A percentile compares a stretch with the other conserved stretches of the same genome.
phyloP scores from a whole-genome alignment of 2,888 invertebrate genomes.

The Leptopilina syphax region DNA sequence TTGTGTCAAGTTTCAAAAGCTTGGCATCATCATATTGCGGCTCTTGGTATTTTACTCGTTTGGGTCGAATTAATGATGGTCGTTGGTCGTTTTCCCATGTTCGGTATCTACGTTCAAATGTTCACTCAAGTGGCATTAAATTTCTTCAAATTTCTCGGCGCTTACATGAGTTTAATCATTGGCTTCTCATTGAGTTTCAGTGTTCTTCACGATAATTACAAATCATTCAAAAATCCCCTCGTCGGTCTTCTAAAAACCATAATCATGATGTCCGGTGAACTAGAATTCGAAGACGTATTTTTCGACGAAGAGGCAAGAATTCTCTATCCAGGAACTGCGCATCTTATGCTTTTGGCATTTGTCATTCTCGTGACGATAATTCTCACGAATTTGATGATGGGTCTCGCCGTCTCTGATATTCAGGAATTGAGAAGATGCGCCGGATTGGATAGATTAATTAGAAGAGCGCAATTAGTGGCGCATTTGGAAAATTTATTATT shows the following conservation, averaged over 20 bases:
- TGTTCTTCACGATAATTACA: conserved; percentile 88
- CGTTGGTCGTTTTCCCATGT: conserved; percentile 90
- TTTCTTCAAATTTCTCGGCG: conserved; percentile 88
- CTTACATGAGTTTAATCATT: conserved; percentile 88
- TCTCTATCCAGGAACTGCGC: conserved; percentile 85
- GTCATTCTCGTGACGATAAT: conserved; percentile 89
- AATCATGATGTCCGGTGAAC: conserved; percentile 93
- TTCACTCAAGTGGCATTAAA: conserved; percentile 89
- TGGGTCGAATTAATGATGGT: conserved; percentile 93
- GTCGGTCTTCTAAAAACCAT: conserved; percentile 86
- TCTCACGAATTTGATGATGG: conserved; percentile 89
- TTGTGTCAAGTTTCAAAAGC: conserved; percentile 70
- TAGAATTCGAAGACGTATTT: conserved; percentile 91
- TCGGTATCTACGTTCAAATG: conserved; percentile 92
- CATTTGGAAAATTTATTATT: conserved; percentile 91
- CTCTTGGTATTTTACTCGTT: conserved; percentile 86
- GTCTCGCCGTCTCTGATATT: conserved; percentile 91
- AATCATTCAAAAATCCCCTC: conserved; percentile 83
- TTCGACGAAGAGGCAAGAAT: conserved; percentile 78
- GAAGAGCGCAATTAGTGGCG: conserved; percentile 89
- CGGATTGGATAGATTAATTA: conserved; percentile 87
- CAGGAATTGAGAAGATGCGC: conserved; percentile 89
- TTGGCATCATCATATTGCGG: conserved; percentile 90
- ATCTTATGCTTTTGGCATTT: conserved; percentile 86
- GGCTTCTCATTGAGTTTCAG: conserved; percentile 90